Base-by-base conservation (phyloP, 2,797 vertebrate genomes). In the Tarsius wallacei region DNA sequence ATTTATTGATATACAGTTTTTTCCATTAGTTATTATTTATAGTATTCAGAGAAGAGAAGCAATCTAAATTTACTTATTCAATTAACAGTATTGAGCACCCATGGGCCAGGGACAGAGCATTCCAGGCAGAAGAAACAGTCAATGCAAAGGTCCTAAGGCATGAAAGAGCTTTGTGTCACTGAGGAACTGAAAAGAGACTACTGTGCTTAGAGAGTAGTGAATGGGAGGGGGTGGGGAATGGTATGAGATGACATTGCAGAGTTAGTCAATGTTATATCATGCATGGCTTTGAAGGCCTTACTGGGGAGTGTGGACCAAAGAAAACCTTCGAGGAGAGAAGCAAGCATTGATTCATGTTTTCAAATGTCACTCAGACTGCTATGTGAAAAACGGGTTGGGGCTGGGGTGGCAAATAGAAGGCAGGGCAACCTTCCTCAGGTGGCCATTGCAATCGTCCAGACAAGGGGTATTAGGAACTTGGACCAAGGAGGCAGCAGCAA, bases 301-400 rank as follows among this genome's bases (percentile, higher is more conserved):
- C 33, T 55, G 4, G 22, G 21, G 33, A 78, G 33, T 73, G 19
- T 82, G 49, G 51, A 84, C 57, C 64, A 86, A 93, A 96, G 64
- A 93, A 76, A 82, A 63, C 13, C 84, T 53, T 83, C 85, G 59
- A 81, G 89, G 85, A 53, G 28, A 7, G 66, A 77, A 83, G 47
- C 42, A 33, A n/a, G 10, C 19, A 19, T 31, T 88, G 73, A 86
- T 70, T 74, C 10, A n/a, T 74, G 53, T 53, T 85, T 93, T 78
- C 77, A 73, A 83, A 76, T 92, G 74, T 57, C 76, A 89, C 59
- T 93, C 84, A 88, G 66, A 90, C 7, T 31, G 49, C 51, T 42
- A 14, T 59, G 22, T 78, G 53, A 61, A 89, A 83, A 87, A 59
- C 59, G 71, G 61, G 33, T 22, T 36, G 55, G 51, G 51, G 28